Conservation (phyloP, 2,113 vertebrate genomes). For the Elgaria multicarinata region DNA sequence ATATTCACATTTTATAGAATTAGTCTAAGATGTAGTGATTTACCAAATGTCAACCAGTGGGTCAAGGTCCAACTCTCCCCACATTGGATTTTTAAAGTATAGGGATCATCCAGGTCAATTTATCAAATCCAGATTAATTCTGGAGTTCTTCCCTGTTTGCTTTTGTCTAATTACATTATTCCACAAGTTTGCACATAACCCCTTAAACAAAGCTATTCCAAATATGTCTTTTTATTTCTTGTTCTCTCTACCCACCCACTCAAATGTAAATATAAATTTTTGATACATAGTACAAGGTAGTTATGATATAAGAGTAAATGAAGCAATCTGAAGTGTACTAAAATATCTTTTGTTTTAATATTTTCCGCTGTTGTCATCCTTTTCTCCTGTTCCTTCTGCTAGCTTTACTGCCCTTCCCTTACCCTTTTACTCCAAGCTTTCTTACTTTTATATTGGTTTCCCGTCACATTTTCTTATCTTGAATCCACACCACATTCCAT, state of each 20-base stretch:
- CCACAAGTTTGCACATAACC: background rate
- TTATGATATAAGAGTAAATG: background rate
- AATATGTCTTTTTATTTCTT: background rate
- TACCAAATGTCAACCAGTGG: background rate
- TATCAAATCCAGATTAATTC: background rate
- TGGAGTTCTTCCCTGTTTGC: background rate
- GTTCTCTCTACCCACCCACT: background rate
- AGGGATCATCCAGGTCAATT: background rate
- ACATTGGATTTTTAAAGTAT: background rate
- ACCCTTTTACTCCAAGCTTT: background rate
- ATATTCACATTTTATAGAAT: background rate
- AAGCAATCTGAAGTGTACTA: background rate
- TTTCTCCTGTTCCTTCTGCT: background rate
- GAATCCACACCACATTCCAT: slow-evolving; percentile 3
- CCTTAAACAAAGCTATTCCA: background rate
- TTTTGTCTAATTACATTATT: background rate
- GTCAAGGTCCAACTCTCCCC: background rate
- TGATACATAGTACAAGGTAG: background rate
- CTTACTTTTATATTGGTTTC: background rate
- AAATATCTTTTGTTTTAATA: background rate
- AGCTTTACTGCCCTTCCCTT: background rate
- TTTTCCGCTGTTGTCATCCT: background rate
- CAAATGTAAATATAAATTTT: background rate
- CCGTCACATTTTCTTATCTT: slow-evolving; percentile 9
- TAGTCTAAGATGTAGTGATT: background rate